phyloP scores from a whole-genome alignment of 2,888 invertebrate species.

The Gibbula magus region DNA sequence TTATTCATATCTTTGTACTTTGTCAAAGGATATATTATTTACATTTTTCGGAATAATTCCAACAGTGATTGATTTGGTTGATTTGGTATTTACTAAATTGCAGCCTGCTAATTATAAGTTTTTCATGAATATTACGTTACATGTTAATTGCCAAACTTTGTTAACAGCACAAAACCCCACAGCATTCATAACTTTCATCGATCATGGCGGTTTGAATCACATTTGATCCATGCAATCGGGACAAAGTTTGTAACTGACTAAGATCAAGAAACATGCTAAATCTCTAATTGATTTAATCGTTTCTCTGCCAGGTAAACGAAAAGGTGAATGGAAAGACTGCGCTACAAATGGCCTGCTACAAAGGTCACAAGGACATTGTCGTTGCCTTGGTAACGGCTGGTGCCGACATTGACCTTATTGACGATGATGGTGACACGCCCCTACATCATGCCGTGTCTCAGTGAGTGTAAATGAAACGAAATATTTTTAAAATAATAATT shows the following conservation, averaged over 20 bases:
- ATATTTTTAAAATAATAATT: no score
- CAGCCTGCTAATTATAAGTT: no score
- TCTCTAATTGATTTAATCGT: neutral
- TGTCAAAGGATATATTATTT: neutral
- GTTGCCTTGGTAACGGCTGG: neutral
- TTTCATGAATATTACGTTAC: no score
- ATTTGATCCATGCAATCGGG: no score
- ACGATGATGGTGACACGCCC: neutral
- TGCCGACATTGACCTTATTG: neutral
- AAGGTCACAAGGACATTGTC: neutral
- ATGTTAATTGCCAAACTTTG: no score
- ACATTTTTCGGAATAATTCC: neutral
- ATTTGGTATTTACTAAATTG: no score
- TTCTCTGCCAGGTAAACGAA: constrained; percentile 41
- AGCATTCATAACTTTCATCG: no score
- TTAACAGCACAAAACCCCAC: no score
- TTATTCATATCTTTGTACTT: neutral
- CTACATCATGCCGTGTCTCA: neutral
- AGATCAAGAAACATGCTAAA: no score
- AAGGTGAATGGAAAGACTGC: constrained; percentile 45
- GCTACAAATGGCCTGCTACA: neutral
- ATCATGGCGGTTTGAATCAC: no score
- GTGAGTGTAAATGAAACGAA: neutral
- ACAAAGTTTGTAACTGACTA: no score
- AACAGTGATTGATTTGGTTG: neutral